Conservation (phyloP, 2,113 vertebrate genomes). For the Amazona guildingii region DNA sequence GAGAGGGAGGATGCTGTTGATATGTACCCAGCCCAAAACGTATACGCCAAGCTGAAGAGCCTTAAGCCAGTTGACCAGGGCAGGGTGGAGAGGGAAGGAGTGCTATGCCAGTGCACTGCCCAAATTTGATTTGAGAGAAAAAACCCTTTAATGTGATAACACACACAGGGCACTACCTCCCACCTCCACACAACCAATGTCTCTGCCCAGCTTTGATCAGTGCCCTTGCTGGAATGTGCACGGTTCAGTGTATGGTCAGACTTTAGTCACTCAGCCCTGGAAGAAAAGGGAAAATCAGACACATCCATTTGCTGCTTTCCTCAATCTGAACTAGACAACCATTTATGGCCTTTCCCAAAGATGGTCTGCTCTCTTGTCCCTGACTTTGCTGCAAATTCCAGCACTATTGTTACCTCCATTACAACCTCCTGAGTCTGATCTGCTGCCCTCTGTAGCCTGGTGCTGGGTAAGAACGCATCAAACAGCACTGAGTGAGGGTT, state of each 20-base stretch:
- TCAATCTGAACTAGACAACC: not conserved
- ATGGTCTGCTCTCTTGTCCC: not conserved
- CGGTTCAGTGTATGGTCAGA: not conserved
- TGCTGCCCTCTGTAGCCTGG: not conserved
- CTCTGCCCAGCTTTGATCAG: not conserved
- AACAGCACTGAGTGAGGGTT: not conserved
- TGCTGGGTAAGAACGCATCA: not conserved
- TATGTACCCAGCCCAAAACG: not conserved
- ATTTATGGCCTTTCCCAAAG: not conserved
- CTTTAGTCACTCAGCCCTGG: not conserved
- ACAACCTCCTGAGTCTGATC: not conserved
- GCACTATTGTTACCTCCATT: not conserved
- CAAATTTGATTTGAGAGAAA: not conserved
- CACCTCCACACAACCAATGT: not conserved
- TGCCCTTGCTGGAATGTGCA: not conserved
- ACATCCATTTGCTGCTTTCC: not conserved
- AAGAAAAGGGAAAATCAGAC: not conserved
- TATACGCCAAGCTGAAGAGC: not conserved
- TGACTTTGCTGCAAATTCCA: conserved; percentile 15
- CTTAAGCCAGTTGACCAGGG: not conserved
- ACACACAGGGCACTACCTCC: not conserved
- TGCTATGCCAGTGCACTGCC: not conserved
- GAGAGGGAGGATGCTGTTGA: not conserved
- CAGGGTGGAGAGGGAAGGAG: not conserved
- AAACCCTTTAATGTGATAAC: not conserved